Base-by-base conservation (phyloP, 1,140 invertebrate species). In the Pseudachorutes palmiensis region DNA sequence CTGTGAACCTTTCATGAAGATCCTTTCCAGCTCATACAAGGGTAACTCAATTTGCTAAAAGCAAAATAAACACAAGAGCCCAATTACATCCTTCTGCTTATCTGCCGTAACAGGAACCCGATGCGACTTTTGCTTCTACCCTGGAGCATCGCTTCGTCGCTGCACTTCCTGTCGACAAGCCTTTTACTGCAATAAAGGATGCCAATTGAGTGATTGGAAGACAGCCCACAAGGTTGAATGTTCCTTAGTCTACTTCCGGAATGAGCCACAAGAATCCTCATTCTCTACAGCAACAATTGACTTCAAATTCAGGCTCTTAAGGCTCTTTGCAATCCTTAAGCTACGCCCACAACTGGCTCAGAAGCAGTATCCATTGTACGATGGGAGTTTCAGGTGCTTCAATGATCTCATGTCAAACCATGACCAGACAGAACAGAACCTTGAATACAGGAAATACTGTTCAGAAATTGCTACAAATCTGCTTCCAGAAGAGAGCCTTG, bases 381-480 rank as follows among this genome's bases (percentile, higher is more conserved):
- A 67, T 24, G 65, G 65, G 16, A 33, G 36, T 1, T 24, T 1
- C 16, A 9, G 59, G 14, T 24, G 33, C 36, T 67, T 67, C 36
- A 45, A 67, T 12, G 65, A 67, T n/a, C 26, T 67, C 2, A 26
- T 55, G 19, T 67, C 65, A 24, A 57, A 67, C 24, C 26, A 61
- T 24, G 24, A 57, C 1, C 2, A 62, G 31, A 14, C 49, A 22
- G 32, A 32, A 65, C 32, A 41, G 24, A 24, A 58, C n/a, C 22
- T n/a, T 3, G n/a, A 1, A 1, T 31, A 49, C 1, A 1, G 12
- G 0, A 22, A 2, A 0, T 62, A 32, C 36, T 67, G 65, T 14
- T 5, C 32, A n/a, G 45, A 33, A 62, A 67, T 62, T 41, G 31
- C 30, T 24, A 29, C 31, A 36, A 28, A 45, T 0, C 16, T 60